These are phyloP conservation scores for Cordilura impudica DNA, from an alignment of 2,888 invertebrate species.

Conservation along the genomic window DNA sequence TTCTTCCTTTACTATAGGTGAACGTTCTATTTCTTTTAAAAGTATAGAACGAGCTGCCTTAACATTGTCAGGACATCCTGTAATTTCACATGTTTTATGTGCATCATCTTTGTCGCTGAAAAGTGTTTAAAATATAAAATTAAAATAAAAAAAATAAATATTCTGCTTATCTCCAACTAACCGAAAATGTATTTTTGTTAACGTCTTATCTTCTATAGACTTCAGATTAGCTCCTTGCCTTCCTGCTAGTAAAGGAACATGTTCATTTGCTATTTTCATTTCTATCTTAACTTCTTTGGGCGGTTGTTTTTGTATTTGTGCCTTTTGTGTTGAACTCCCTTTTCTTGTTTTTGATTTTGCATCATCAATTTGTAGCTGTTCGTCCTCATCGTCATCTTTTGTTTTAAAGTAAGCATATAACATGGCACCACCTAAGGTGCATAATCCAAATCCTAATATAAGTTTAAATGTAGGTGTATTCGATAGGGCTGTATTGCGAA, in stretches of 20 bases:
- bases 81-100: constrained; percentile 84
- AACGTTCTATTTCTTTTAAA: constrained; percentile 83
- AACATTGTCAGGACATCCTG: constrained; percentile 83
- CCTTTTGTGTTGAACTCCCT: constrained; percentile 9
- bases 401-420: constrained; percentile 84
- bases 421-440: constrained; percentile 84
- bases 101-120: constrained; percentile 80
- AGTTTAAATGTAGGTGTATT: constrained; percentile 79
- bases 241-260: constrained; percentile 85
- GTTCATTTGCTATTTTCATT: constrained; percentile 81
- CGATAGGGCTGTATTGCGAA: constrained; percentile 70
- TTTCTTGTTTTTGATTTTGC: not conserved
- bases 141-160: not conserved
- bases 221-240: constrained; percentile 87
- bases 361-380: constrained; percentile 33
- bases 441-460: constrained; percentile 83
- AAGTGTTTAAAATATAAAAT: too few relatives aligned
- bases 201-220: constrained; percentile 85
- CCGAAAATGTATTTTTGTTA: constrained; percentile 81
- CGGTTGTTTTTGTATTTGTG: constrained; percentile 53
- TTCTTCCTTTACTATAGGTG: constrained; percentile 83
- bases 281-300: constrained; percentile 79
- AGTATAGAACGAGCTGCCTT: constrained; percentile 86
- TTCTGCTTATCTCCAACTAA: constrained; percentile 61
- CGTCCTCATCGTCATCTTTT: constrained; percentile 80